Evolutionary conservation across 2,113 vertebrate species (phyloP).

Genomic region (Plestiodon gilberti): DNA sequence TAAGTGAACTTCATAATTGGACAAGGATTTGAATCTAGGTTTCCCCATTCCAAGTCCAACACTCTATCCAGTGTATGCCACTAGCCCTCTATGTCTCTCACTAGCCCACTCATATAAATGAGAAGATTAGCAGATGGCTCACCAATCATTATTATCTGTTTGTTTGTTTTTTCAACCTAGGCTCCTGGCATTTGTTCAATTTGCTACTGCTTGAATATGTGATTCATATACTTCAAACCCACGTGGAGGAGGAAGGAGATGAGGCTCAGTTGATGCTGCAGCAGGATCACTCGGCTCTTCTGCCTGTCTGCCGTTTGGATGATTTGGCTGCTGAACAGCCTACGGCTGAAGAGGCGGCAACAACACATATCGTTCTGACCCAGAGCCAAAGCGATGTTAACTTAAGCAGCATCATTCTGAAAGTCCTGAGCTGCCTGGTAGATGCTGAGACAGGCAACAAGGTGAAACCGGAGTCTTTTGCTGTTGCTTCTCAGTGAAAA

Average conservation of each 20-base stretch:
- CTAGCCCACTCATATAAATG: too few relatives aligned
- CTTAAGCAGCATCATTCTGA: slow-evolving; percentile 36
- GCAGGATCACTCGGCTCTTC: slow-evolving; percentile 32
- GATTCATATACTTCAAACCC: slow-evolving; percentile 70
- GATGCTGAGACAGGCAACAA: slow-evolving; percentile 55
- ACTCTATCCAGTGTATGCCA: background rate
- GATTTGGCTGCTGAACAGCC: slow-evolving; percentile 18
- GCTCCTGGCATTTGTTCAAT: slow-evolving; percentile 77
- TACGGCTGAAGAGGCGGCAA: background rate
- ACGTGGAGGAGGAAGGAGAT: slow-evolving; percentile 65
- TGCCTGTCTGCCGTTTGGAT: slow-evolving; percentile 27
- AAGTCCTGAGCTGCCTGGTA: slow-evolving; percentile 63
- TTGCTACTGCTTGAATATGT: slow-evolving; percentile 74
- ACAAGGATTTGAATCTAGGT: background rate
- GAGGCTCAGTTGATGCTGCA: slow-evolving; percentile 21
- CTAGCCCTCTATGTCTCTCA: background rate
- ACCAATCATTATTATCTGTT: background rate
- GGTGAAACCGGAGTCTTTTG: slow-evolving; percentile 38
- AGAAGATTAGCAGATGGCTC: background rate
- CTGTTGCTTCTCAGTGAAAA: background rate
- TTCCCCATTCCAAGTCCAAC: background rate
- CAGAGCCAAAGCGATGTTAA: slow-evolving; percentile 31
- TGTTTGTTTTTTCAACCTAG: slow-evolving; percentile 55
- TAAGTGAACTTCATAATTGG: background rate
- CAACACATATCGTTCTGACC: background rate